A percentile compares a stretch with the other conserved stretches of the same genome.
phyloP scores from a whole-genome alignment of 2,888 invertebrate species.

The Nezara viridula region DNA sequence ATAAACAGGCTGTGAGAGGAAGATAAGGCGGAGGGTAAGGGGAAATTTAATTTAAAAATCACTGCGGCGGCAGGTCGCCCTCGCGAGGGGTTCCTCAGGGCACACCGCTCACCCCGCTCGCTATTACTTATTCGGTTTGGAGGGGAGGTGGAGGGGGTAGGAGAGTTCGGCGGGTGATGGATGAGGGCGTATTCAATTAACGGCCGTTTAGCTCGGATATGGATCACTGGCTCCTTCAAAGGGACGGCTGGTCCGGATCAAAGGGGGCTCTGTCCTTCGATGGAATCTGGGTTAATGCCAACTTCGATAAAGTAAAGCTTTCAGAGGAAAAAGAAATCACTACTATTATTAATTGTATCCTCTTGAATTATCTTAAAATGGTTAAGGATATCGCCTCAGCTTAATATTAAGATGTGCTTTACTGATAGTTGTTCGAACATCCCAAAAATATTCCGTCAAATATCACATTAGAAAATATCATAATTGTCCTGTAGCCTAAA shows the following conservation, averaged over 20 bases:
- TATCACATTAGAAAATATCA: no score
- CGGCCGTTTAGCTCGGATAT: constrained; percentile 7
- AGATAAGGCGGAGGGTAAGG: not conserved
- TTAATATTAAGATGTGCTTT: no score
- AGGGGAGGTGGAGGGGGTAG: not conserved
- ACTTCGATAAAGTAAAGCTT: not conserved
- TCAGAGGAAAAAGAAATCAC: not conserved
- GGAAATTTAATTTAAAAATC: constrained; percentile 41
- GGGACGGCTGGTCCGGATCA: not conserved
- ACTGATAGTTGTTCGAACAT: no score
- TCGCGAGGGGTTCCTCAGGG: not conserved
- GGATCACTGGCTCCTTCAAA: constrained; percentile 6
- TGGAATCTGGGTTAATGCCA: constrained; percentile 1
- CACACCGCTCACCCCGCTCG: not conserved
- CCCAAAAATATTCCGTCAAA: no score
- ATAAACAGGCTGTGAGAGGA: constrained; percentile 41
- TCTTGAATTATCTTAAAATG: not conserved
- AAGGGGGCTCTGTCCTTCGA: not conserved
- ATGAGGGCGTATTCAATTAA: constrained; percentile 38
- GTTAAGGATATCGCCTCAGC: no score
- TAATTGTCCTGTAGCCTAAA: no score
- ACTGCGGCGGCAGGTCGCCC: constrained; percentile 13
- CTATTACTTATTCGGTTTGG: not conserved
- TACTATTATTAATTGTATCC: not conserved
- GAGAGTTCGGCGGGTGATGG: constrained; percentile 18